These are phyloP conservation scores for Watsonalla cultraria DNA, from an alignment of 2,888 invertebrate species.

Conservation along the genomic window DNA sequence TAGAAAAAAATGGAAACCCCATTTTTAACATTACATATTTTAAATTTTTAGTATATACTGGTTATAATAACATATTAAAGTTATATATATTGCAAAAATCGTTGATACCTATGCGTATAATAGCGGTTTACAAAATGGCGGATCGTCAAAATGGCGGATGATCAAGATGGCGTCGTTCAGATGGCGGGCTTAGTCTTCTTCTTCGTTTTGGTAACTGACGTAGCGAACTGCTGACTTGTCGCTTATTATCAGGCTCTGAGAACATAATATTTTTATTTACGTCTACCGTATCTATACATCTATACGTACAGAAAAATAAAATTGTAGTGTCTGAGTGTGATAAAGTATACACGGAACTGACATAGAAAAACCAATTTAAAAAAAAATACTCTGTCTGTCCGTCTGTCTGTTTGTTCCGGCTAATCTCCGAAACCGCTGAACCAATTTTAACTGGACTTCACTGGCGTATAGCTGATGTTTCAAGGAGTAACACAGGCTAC, in stretches of 20 bases:
- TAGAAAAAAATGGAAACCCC: constrained; percentile 2
- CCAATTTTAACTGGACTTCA: no score
- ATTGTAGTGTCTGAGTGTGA: no score
- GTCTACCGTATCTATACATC: no score
- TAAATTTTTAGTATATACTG: constrained; percentile 2
- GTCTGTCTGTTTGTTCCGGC: no score
- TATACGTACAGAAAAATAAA: no score
- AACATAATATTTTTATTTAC: constrained; percentile 20
- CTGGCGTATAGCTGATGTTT: no score
- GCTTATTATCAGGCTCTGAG: constrained; percentile 91
- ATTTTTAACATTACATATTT: neutral
- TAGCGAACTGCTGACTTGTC: constrained; percentile 96
- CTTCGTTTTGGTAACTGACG: constrained; percentile 96
- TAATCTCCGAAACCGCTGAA: no score
- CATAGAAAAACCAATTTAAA: no score
- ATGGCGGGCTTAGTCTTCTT: constrained; percentile 81
- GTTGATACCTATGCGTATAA: neutral
- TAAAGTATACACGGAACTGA: no score
- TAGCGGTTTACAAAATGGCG: neutral
- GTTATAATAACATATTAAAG: constrained; percentile 13
- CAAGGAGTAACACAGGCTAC: no score
- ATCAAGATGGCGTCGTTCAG: constrained; percentile 43
- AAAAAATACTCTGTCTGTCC: no score
- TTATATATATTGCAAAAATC: neutral
- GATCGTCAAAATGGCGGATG: constrained; percentile 25